Base-by-base conservation (phyloP, 2,888 invertebrate genomes). In the Andrena bicolor region DNA sequence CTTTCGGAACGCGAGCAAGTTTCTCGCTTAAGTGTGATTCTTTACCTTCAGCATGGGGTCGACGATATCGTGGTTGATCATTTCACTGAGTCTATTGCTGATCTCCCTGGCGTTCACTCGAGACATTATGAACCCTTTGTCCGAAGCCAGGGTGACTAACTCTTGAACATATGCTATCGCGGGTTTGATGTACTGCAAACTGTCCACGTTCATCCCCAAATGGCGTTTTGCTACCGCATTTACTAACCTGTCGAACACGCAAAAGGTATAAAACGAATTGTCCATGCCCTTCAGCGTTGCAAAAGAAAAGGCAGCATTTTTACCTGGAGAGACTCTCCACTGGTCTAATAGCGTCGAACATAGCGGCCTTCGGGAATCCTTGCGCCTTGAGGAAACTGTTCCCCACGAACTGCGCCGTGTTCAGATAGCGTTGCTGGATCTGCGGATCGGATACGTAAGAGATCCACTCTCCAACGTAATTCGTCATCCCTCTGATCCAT, bases 41-140 rank as follows among this genome's bases (percentile, higher is more conserved):
- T 7, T 48, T 89, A 93, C 93, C 90, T 92, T 95, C n/a, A 97
- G 95, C 32, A 97, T 95, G 0, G 97, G 97, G 91, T 97, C 97
- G 70, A 98, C 97, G 78, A 98, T 95, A 94, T 98, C 97, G 90
- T 97, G 94, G 93, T 98, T 98, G 68, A 98, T 95, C 0, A 97
- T 96, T 91, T 97, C 97, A 0, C 97, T 97, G 80, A 98, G 93
- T 89, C 96, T 96, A 92, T 97, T 96, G 13, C 97, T 97, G 8
- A 98, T 94, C 76, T 97, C 96, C 89, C 96, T 95, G 89, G 97
- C 96, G 91, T 97, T 96, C 53, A 96, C 95, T 69, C 95, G 95
- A 23, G 96, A 95, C 90, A 97, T 94, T 66, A 96, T 95, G 75
- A 95, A 94, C 10, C 97, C 96, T 69, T 96, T 96, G 30, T 96